Evolutionary conservation across 1,140 invertebrate genomes (phyloP), one percentile per base, ranked within the genome.

Genomic region (Thaumetopoea pityocampa): DNA sequence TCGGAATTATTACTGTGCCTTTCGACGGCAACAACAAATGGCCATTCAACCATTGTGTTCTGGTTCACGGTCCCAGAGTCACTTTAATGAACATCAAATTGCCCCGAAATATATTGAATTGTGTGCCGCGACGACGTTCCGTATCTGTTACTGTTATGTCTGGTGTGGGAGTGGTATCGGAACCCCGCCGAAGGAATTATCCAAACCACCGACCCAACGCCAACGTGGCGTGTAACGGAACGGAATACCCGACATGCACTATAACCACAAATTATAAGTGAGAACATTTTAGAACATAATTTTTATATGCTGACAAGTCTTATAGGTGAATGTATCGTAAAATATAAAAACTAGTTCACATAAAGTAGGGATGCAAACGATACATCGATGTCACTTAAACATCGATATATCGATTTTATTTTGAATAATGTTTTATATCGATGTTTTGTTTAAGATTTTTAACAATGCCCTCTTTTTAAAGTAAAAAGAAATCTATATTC

Each of bases 81-180:
- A 68, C 77, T 79, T 71, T 84, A 84, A 84, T 84, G 80, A 80
- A 81, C 77, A 72, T 80, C 76, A 81, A 84, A 81, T 84, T 84
- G 79, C 72, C 67, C 69, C 49, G 68, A 84, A 81, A 81, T 80
- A 80, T 83, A 84, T 84, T 81, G 80, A 81, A 84, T 84, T 81
- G 77, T 79, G 60, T 67, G 53, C 51, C 51, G 67, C 74, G 71
- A 76, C 76, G 77, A 80, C 68, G 68, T 70, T 66, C 69, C 63
- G 51, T 71, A 64, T 76, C 64, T 58, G 54, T 78, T 72, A 69
- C 71, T 74, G 63, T 70, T 65, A n/a, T n/a, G 55, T 65, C 53
- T 32, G 49, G 48, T 66, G 61, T 71, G 67, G 67, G 73, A 77
- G 69, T 71, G 62, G 63, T 46, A 34, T 34, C 12, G 38, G 18